phyloP scores from a whole-genome alignment of 2,888 invertebrate species.

The Chloromyia formosa region DNA sequence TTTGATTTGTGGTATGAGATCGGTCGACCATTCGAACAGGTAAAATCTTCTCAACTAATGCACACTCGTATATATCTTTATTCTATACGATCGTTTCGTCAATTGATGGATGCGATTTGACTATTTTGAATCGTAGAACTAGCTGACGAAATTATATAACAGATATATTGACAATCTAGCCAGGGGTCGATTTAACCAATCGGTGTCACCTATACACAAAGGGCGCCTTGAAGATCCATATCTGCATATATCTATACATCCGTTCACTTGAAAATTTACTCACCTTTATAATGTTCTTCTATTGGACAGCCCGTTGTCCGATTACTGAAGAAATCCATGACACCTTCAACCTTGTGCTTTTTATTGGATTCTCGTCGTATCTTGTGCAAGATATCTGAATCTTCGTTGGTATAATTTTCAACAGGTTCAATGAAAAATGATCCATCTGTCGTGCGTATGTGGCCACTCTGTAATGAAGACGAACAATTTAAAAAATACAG shows the following conservation, averaged over 20 bases:
- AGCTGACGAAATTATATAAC: too few species aligned
- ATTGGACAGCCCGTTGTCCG: slow-evolving; percentile 45
- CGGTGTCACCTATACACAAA: too few species aligned
- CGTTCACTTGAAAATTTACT: neutral
- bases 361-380: slow-evolving; percentile 61
- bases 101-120: neutral
- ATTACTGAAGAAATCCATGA: neutral
- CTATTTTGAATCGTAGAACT: too few species aligned
- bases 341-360: slow-evolving; percentile 21
- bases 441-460: slow-evolving; percentile 72
- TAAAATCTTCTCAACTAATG: neutral
- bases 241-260: neutral
- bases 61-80: neutral
- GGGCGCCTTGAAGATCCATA: too few species aligned
- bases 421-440: slow-evolving; percentile 75
- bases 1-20: neutral
- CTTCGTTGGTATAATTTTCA: slow-evolving; percentile 65
- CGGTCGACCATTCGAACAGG: neutral
- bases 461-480: slow-evolving; percentile 70
- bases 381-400: slow-evolving; percentile 65
- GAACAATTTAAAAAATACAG: neutral
- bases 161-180: too few species aligned
- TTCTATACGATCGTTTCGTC: neutral
- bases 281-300: slow-evolving; percentile 47
- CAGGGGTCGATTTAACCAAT: too few species aligned